Percentiles rank a stretch among this genome's conserved stretches.
Evolutionary conservation across 64 coral and sea anemone genomes (phyloP).

Genomic region (Pocillopora damicornis): DNA sequence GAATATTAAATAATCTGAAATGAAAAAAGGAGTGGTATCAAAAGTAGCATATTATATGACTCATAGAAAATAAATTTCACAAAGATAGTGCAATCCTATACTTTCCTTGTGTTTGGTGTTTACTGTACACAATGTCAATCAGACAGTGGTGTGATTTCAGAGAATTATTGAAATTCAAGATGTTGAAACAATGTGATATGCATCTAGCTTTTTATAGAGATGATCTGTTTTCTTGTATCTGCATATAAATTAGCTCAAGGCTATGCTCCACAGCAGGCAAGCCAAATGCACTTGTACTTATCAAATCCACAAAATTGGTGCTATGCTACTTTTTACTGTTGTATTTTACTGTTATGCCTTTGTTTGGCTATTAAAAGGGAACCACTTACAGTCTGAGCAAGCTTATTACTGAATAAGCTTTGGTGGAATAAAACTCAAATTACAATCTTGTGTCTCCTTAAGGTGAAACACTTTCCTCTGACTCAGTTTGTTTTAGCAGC

Average conservation of each 20-base stretch:
- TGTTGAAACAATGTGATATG: background rate
- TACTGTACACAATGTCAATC: background rate
- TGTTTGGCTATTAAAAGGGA: background rate
- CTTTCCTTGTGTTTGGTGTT: background rate
- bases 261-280: background rate
- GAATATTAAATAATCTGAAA: background rate
- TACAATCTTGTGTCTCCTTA: too few relatives aligned
- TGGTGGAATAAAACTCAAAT: too few relatives aligned
- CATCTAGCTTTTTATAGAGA: constrained; percentile 7
- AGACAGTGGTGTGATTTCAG: background rate
- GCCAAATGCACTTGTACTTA: background rate
- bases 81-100: background rate
- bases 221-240: background rate
- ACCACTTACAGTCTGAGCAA: too few relatives aligned
- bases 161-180: constrained; percentile 5
- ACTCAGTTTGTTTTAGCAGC: too few relatives aligned
- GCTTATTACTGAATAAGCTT: too few relatives aligned
- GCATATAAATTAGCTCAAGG: background rate
- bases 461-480: too few relatives aligned
- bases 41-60: background rate
- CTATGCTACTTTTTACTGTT: background rate
- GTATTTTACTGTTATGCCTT: background rate
- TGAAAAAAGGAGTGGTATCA: background rate
- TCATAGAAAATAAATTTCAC: background rate
- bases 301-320: background rate